phyloP scores from a whole-genome alignment of 1,140 invertebrate genomes.

The Listronotus bonariensis region DNA sequence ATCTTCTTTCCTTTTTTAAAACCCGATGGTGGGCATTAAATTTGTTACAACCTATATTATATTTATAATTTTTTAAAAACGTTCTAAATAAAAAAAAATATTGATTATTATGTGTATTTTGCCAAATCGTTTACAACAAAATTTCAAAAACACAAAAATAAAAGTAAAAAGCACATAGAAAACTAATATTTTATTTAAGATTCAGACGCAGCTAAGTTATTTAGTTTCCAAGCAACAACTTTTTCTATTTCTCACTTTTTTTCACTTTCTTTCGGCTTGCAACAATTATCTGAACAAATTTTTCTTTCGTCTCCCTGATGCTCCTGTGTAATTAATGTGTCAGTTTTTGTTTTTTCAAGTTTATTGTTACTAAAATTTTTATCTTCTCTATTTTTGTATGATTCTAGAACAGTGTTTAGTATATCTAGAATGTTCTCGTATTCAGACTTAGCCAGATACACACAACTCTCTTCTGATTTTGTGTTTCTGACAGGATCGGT shows the following conservation, averaged over 20 bases:
- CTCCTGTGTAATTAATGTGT: not conserved
- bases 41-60: no score
- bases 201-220: no score
- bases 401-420: conserved; percentile 13
- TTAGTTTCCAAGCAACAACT: no score
- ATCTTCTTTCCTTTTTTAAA: no score
- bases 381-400: conserved; percentile 15
- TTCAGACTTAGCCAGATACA: conserved; percentile 7
- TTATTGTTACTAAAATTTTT: not conserved
- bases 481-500: not conserved
- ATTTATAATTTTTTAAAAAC: no score
- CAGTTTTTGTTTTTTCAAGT: conserved; percentile 16
- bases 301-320: conserved; percentile 11
- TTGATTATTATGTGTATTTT: no score
- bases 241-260: conserved; percentile 16
- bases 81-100: no score
- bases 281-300: conserved; percentile 18
- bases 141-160: no score
- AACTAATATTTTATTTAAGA: not conserved
- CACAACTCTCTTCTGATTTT: not conserved
- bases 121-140: no score
- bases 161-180: not conserved
- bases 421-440: conserved; percentile 23
- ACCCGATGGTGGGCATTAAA: no score
- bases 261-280: conserved; percentile 10